A percentile compares a stretch with the other conserved stretches of the same genome.
Conservation (phyloP, 2,113 vertebrate species). For the Carassius carassius region DNA sequence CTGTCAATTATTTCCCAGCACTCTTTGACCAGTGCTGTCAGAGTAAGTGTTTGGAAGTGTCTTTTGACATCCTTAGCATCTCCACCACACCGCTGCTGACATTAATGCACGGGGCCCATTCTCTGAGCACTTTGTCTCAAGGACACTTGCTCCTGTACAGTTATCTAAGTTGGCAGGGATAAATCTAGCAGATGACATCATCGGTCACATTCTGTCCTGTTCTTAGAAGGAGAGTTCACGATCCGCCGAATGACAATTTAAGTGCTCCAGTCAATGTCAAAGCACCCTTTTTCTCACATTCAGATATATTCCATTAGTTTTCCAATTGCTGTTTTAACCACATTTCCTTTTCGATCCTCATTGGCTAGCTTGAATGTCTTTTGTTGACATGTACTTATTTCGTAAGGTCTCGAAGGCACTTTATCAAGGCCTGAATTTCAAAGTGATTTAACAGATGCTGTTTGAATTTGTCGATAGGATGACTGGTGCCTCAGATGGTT, state of each 20-base stretch:
- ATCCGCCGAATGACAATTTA: constrained; percentile 52
- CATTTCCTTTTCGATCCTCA: not conserved
- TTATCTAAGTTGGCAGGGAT: constrained; percentile 71
- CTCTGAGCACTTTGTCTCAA: constrained; percentile 70
- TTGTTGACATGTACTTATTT: not conserved
- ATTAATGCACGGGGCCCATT: constrained; percentile 66
- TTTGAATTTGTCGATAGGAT: constrained; percentile 43
- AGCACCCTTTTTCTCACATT: constrained; percentile 40
- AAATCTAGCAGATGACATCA: constrained; percentile 76
- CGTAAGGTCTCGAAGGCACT: constrained; percentile 13
- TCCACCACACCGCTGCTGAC: constrained; percentile 67
- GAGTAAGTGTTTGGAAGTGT: constrained; percentile 32
- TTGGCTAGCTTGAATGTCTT: not conserved
- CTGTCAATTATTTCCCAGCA: constrained; percentile 17
- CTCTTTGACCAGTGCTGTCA: constrained; percentile 13
- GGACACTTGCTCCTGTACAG: constrained; percentile 72
- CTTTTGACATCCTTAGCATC: constrained; percentile 66
- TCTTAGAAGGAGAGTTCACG: constrained; percentile 66
- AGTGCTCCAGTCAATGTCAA: constrained; percentile 47
- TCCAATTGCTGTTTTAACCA: not conserved
- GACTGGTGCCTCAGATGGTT: constrained; percentile 12
- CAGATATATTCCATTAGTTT: constrained; percentile 13
- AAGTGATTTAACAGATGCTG: constrained; percentile 49
- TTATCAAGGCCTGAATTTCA: constrained; percentile 30
- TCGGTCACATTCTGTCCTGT: constrained; percentile 65